phyloP scores from a whole-genome alignment of 2,797 vertebrate species.

The Synanceia verrucosa region DNA sequence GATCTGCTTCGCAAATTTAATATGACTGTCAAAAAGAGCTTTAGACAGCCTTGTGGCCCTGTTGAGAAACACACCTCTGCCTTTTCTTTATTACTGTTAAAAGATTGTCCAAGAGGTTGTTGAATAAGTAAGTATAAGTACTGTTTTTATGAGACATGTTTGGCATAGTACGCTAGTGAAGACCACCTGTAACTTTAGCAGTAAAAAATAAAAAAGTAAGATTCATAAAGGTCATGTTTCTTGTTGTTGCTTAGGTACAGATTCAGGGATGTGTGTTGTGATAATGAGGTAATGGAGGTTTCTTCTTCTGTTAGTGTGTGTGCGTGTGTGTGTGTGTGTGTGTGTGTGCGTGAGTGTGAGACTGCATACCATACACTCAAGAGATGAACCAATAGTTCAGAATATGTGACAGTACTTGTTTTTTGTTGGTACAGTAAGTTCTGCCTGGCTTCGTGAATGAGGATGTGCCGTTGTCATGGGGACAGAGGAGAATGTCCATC shows the following conservation, averaged over 20 bases:
- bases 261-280: conserved; percentile 3
- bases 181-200: not conserved
- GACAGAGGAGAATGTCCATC: accelerated
- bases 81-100: conserved; percentile 8
- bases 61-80: not conserved
- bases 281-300: conserved; percentile 16
- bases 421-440: too few relatives aligned
- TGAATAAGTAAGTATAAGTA: not conserved
- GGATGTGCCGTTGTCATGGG: too few relatives aligned
- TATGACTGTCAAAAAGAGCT: too few relatives aligned
- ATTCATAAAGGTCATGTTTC: conserved; percentile 3
- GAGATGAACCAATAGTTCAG: too few relatives aligned
- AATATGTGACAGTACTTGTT: too few relatives aligned
- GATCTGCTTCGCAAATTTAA: too few relatives aligned
- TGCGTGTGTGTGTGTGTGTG: not conserved
- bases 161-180: not conserved
- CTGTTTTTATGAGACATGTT: not conserved
- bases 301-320: not conserved
- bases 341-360: not conserved
- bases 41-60: conserved; percentile 28
- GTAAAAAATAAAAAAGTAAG: not conserved
- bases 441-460: too few relatives aligned
- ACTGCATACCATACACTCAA: too few relatives aligned
- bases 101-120: not conserved
- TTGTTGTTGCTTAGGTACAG: not conserved